phyloP scores from a whole-genome alignment of 1,140 invertebrate species.

The Tetragnatha versicolor region DNA sequence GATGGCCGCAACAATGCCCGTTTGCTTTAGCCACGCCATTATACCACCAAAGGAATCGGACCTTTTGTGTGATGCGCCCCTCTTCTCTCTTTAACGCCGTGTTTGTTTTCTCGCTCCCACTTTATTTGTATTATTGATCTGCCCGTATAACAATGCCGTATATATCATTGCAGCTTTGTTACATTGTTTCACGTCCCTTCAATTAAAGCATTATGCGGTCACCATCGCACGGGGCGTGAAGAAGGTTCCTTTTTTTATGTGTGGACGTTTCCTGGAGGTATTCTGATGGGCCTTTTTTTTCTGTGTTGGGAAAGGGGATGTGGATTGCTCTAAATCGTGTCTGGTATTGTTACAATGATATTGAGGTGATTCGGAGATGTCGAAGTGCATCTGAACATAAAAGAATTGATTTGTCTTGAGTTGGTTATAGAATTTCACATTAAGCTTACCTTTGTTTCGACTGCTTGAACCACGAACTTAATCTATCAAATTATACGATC shows the following conservation, averaged over 20 bases:
- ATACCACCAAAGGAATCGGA: slow-evolving; percentile 42
- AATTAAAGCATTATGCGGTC: slow-evolving; percentile 20
- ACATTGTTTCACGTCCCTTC: slow-evolving; percentile 12
- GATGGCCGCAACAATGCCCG: slow-evolving; percentile 48
- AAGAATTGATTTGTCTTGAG: too few relatives aligned
- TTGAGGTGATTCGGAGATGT: too few relatives aligned
- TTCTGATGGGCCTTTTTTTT: too few relatives aligned
- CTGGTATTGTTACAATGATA: too few relatives aligned
- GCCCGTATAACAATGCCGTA: background rate
- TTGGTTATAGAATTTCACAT: too few relatives aligned
- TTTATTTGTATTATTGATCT: slow-evolving; percentile 52
- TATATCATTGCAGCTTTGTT: slow-evolving; percentile 22
- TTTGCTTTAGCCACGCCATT: slow-evolving; percentile 39
- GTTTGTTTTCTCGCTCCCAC: slow-evolving; percentile 44
- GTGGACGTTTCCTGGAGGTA: too few relatives aligned
- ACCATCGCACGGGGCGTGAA: slow-evolving; percentile 47
- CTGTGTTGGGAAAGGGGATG: too few relatives aligned
- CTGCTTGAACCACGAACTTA: too few relatives aligned
- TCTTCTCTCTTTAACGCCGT: slow-evolving; percentile 43
- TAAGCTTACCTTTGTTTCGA: too few relatives aligned
- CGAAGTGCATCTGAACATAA: too few relatives aligned
- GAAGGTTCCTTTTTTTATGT: slow-evolving; percentile 52
- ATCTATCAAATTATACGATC: too few relatives aligned
- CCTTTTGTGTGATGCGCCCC: slow-evolving; percentile 21
- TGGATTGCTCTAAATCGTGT: too few relatives aligned